Conservation (phyloP, 2,797 vertebrate genomes). For the Rachycentron canadum region DNA sequence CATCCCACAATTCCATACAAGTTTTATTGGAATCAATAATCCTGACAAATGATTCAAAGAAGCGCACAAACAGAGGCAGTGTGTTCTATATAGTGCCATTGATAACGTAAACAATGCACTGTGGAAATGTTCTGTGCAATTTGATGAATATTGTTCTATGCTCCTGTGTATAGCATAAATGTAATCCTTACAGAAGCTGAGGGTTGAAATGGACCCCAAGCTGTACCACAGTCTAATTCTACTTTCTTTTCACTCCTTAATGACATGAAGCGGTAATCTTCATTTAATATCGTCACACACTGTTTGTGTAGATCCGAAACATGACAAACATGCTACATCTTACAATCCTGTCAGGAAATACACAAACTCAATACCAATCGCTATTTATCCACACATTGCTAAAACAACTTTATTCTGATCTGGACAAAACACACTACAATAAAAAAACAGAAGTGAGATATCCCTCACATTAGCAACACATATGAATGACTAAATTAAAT, state of each 20-base stretch:
- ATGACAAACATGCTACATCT: slow-evolving; percentile 2
- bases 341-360: background rate
- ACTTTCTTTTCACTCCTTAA: background rate
- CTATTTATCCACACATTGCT: background rate
- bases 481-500: slow-evolving; percentile 24
- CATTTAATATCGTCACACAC: background rate
- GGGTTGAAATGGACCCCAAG: slow-evolving; percentile 14
- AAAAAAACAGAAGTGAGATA: slow-evolving; percentile 7
- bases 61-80: slow-evolving; percentile 63
- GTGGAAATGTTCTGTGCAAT: slow-evolving; percentile 22
- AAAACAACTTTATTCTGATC: background rate
- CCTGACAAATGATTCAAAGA: slow-evolving; percentile 74
- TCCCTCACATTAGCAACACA: slow-evolving; percentile 1
- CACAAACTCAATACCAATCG: background rate
- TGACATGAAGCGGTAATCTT: background rate
- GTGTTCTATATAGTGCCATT: slow-evolving; percentile 48
- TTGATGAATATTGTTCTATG: slow-evolving; percentile 38
- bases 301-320: background rate
- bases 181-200: slow-evolving; percentile 6
- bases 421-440: background rate
- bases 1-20: slow-evolving; percentile 67
- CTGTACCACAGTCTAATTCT: slow-evolving; percentile 4
- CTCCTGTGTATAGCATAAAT: slow-evolving; percentile 21
- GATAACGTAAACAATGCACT: slow-evolving; percentile 56
- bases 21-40: slow-evolving; percentile 79